phyloP scores from a whole-genome alignment of 92 coral and sea anemone genomes.

The Epizoanthus rinbou region DNA sequence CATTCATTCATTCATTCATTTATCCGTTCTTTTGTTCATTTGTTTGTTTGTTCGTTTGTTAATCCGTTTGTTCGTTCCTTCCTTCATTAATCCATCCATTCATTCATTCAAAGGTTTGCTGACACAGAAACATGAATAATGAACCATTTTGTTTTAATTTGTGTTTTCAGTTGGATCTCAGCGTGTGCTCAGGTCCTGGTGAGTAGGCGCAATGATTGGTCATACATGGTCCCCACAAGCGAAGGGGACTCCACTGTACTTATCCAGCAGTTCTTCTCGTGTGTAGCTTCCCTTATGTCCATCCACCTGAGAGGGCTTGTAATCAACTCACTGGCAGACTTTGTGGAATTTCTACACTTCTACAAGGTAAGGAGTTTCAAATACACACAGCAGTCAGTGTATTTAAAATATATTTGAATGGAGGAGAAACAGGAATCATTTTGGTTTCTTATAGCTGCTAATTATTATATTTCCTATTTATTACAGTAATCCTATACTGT shows the following conservation, averaged over 20 bases:
- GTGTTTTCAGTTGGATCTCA: slow-evolving; percentile 82
- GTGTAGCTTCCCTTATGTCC: slow-evolving; percentile 96
- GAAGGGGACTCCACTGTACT: slow-evolving; percentile 88
- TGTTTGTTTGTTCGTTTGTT: no score
- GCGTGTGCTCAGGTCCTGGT: slow-evolving; percentile 92
- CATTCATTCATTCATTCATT: neutral
- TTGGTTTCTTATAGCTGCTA: neutral
- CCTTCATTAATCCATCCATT: neutral
- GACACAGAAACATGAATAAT: no score
- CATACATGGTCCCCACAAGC: slow-evolving; percentile 80
- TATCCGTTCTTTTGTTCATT: no score
- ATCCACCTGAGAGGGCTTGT: slow-evolving; percentile 94
- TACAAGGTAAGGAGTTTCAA: slow-evolving; percentile 70
- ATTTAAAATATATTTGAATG: neutral
- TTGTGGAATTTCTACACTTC: slow-evolving; percentile 78
- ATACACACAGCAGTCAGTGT: neutral
- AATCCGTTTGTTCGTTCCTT: no score
- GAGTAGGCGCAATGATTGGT: slow-evolving; percentile 83
- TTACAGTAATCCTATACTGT: no score
- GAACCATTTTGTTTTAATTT: neutral
- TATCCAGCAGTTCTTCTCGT: slow-evolving; percentile 93
- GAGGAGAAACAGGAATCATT: neutral
- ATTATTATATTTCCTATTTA: no score
- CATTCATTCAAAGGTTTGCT: neutral
- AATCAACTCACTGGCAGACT: slow-evolving; percentile 91